Conservation (phyloP, 1,140 invertebrate species). For the Anadara kagoshimensis region DNA sequence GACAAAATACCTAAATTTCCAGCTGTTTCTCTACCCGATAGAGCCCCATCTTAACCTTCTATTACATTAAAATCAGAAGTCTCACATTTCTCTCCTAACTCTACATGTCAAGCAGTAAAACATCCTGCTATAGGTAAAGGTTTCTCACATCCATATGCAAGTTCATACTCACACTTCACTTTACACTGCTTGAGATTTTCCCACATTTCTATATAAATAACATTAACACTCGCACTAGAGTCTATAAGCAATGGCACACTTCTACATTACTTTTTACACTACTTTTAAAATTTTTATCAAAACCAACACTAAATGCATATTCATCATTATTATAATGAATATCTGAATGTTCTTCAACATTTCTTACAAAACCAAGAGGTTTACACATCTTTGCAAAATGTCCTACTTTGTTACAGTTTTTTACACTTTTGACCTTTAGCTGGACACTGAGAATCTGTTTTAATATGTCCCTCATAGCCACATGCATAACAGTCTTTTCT, state of each 20-base stretch:
- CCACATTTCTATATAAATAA: constrained; percentile 15
- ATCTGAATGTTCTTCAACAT: too few relatives aligned
- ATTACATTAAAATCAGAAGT: constrained; percentile 34
- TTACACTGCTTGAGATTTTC: too few relatives aligned
- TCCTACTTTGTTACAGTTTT: too few relatives aligned
- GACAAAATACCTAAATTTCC: constrained; percentile 1
- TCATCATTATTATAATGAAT: too few relatives aligned
- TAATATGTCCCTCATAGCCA: constrained; percentile 9
- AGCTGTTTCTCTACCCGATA: constrained; percentile 19
- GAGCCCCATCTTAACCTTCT: constrained; percentile 10
- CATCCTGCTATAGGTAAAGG: too few relatives aligned
- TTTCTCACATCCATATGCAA: too few relatives aligned
- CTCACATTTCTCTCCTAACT: not conserved
- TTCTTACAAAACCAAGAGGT: too few relatives aligned
- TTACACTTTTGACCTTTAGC: too few relatives aligned
- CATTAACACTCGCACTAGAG: constrained; percentile 34
- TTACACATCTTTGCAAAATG: too few relatives aligned
- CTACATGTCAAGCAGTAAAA: too few relatives aligned
- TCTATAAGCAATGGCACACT: constrained; percentile 26
- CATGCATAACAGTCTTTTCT: constrained; percentile 12
- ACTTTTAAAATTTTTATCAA: not conserved
- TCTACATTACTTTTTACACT: constrained; percentile 10
- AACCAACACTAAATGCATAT: constrained; percentile 2
- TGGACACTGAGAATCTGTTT: not conserved
- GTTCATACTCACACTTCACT: too few relatives aligned